Base-by-base conservation (phyloP, 2,888 invertebrate genomes). In the Acanthosepion esculentum region DNA sequence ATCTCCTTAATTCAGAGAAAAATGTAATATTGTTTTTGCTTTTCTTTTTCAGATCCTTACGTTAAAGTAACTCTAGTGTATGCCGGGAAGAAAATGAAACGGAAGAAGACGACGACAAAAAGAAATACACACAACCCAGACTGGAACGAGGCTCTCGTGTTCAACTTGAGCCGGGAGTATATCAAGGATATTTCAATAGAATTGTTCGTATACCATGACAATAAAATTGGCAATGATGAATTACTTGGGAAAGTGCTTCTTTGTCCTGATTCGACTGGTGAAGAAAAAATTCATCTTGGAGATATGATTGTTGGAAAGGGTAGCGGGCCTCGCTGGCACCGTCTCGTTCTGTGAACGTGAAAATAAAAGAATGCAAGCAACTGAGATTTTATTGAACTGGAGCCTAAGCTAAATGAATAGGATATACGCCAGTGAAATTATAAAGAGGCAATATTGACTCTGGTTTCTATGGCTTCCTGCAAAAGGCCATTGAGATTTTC, bases 111-210 rank as follows among this genome's bases (percentile, higher is more conserved):
- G 78, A 98, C 98, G 26, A 98, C 98, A 95, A 98, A 98, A 95
- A 98, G 98, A 97, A 98, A 98, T 91, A 98, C 98, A 95, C 98
- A 98, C 96, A 98, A 98, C 97, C 99, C 99, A 3, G 98, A 98
- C 23, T 99, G 99, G 99, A 99, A 99, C 97, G 99, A 99, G 97
- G 99, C 99, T 41, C 98, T 99, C 95, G 98, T 98, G 53, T 99
- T 99, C 97, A 99, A 98, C 95, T 95, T 97, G 33, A 94, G 96
- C 78, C 98, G 98, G 95, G 98, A 98, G 92, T 97, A 97, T 94
- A 97, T 98, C 33, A 98, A 98, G 95, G 98, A 97, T 95, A 98
- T 98, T 94, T 97, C 97, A 48, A 97, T 98, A 26, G 98, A 98
- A 96, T 98, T 98, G 96, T 97, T 98, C 10, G 98, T 98, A 2